Conservation (phyloP, 2,113 vertebrate species). For the Henicopernis longicauda region DNA sequence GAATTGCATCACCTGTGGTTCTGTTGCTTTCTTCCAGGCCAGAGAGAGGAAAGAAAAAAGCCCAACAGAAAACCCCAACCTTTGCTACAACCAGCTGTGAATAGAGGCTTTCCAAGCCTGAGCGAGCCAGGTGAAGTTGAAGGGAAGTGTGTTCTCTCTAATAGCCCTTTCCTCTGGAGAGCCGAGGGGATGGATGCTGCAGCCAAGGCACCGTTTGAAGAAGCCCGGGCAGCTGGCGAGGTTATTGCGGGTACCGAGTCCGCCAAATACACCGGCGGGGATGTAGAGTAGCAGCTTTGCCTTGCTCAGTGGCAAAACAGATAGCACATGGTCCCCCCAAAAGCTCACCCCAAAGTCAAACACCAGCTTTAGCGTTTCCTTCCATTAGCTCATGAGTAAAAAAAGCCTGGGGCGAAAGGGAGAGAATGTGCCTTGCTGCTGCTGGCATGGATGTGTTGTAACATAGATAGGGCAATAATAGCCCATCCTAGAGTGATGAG, state of each 20-base stretch:
- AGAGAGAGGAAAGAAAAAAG: neutral
- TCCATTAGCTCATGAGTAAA: neutral
- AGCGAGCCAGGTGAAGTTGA: neutral
- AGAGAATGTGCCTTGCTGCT: neutral
- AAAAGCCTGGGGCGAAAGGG: neutral
- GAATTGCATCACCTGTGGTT: slow-evolving; percentile 49
- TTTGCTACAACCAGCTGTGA: neutral
- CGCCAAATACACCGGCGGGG: neutral
- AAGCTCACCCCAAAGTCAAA: neutral
- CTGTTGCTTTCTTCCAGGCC: slow-evolving; percentile 5
- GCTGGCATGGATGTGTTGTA: neutral
- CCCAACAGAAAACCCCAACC: neutral
- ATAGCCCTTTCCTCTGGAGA: neutral
- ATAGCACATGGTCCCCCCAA: neutral
- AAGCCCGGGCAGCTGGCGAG: neutral
- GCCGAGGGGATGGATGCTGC: neutral
- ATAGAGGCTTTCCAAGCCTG: neutral
- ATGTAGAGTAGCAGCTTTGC: neutral
- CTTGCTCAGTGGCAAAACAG: neutral
- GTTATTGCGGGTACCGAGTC: neutral
- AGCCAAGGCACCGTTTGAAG: neutral
- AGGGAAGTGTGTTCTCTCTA: neutral
- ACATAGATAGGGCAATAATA: neutral
- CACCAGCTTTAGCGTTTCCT: neutral
- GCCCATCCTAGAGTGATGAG: neutral